Evolutionary conservation across 2,888 invertebrate genomes (phyloP).

Genomic region (Nomada lathburiana): DNA sequence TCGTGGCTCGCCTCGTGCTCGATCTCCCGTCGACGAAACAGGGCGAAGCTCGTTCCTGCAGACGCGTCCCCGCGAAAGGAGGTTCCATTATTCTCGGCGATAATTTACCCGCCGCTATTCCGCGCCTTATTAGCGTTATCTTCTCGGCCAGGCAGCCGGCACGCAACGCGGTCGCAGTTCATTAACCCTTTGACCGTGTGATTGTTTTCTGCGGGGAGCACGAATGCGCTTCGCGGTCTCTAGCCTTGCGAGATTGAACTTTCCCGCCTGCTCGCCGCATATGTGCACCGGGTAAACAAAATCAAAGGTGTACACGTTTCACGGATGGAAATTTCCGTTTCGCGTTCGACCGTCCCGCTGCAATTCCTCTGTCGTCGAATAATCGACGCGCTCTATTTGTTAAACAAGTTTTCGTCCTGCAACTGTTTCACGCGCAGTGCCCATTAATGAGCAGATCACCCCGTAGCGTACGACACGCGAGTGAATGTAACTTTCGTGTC

Average conservation of each 20-base stretch:
- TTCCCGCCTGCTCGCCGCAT: neutral
- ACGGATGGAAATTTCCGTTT: no score
- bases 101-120: slow-evolving; percentile 50
- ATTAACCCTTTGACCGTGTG: slow-evolving; percentile 48
- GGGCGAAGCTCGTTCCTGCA: neutral
- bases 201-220: slow-evolving; percentile 37
- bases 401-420: no score
- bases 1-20: neutral
- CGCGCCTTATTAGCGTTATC: slow-evolving; percentile 55
- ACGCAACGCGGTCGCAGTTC: slow-evolving; percentile 48
- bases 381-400: no score
- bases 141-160: slow-evolving; percentile 27
- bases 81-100: slow-evolving; percentile 44
- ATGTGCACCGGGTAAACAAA: no score
- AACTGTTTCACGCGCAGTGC: no score
- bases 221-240: slow-evolving; percentile 8
- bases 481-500: no score
- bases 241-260: slow-evolving; percentile 1
- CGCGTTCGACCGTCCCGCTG: no score
- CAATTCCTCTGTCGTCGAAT: no score
- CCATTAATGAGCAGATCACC: no score
- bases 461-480: no score
- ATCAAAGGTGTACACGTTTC: no score
- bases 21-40: neutral
- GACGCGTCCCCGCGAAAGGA: slow-evolving; percentile 35